Evolutionary conservation across 1,140 invertebrate species (phyloP).

Genomic region (Drosophila tropicalis): DNA sequence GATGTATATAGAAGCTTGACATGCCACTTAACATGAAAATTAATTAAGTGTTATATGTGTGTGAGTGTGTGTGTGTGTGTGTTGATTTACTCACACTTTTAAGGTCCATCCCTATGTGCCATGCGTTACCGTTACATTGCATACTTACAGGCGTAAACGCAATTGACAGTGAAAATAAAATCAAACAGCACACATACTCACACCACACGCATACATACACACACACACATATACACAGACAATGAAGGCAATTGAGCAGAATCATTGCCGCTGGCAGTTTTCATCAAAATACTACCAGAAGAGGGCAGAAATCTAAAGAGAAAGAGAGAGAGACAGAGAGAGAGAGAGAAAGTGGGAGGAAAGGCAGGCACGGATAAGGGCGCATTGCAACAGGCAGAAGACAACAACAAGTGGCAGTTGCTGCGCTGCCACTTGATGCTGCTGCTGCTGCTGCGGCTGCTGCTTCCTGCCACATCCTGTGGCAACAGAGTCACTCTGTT

Average conservation of each 20-base stretch:
- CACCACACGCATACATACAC: slow-evolving; percentile 17
- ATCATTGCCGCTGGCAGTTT: slow-evolving; percentile 76
- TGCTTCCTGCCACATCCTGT: slow-evolving; percentile 53
- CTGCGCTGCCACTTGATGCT: slow-evolving; percentile 36
- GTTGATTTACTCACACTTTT: slow-evolving; percentile 5
- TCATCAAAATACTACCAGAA: slow-evolving; percentile 49
- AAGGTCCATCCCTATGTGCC: slow-evolving; percentile 15
- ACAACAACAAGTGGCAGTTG: slow-evolving; percentile 72
- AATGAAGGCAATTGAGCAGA: slow-evolving; percentile 80
- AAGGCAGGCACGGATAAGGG: slow-evolving; percentile 40
- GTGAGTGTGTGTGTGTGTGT: slow-evolving; percentile 7
- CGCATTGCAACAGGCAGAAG: slow-evolving; percentile 53
- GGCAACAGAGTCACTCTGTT: slow-evolving; percentile 14
- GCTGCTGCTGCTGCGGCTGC: slow-evolving; percentile 27
- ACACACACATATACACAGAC: slow-evolving; percentile 33
- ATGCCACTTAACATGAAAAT: slow-evolving; percentile 60
- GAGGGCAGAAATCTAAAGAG: slow-evolving; percentile 10
- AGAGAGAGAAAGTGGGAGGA: background rate
- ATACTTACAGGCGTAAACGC: slow-evolving; percentile 67
- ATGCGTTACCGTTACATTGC: slow-evolving; percentile 34
- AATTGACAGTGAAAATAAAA: slow-evolving; percentile 75
- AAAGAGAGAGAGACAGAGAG: background rate
- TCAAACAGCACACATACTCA: slow-evolving; percentile 46
- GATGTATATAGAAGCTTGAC: slow-evolving; percentile 23
- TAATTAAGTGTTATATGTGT: slow-evolving; percentile 62